Percentiles rank a stretch among this genome's conserved stretches.
These are phyloP conservation scores for Orchestes rusci DNA, from an alignment of 2,888 invertebrate genomes.

Conservation along the genomic window DNA sequence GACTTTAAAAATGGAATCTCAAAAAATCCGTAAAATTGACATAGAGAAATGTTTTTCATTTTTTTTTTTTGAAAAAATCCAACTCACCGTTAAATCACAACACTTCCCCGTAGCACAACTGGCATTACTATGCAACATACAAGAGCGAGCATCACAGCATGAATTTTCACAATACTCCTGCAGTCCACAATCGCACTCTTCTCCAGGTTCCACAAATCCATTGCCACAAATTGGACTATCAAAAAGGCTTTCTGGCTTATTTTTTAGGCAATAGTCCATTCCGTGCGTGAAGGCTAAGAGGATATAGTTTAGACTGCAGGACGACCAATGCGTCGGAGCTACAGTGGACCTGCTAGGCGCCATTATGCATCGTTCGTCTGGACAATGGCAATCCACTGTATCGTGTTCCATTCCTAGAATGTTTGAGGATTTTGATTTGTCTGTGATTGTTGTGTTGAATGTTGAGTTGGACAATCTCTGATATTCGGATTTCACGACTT, in stretches of 20 bases:
- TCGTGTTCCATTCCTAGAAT: conserved; percentile 84
- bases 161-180: conserved; percentile 71
- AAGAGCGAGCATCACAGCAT: conserved; percentile 79
- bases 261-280: conserved; percentile 90
- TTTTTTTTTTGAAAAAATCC: neutral
- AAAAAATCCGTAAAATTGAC: too few relatives aligned
- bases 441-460: neutral
- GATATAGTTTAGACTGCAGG: conserved; percentile 86
- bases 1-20: too few relatives aligned
- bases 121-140: conserved; percentile 80
- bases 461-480: neutral
- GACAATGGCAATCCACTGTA: conserved; percentile 73
- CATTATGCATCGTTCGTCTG: conserved; percentile 90
- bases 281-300: conserved; percentile 88
- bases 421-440: neutral
- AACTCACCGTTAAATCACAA: conserved; percentile 73
- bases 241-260: conserved; percentile 76
- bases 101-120: conserved; percentile 93
- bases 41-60: too few relatives aligned
- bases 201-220: conserved; percentile 92
- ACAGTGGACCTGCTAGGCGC: conserved; percentile 84
- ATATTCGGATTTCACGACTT: too few relatives aligned
- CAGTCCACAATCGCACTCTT: conserved; percentile 90
- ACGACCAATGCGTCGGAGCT: conserved; percentile 87
- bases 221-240: conserved; percentile 90